These are phyloP conservation scores for Orcinus orca DNA, from an alignment of 2,113 vertebrate genomes.

Conservation along the genomic window DNA sequence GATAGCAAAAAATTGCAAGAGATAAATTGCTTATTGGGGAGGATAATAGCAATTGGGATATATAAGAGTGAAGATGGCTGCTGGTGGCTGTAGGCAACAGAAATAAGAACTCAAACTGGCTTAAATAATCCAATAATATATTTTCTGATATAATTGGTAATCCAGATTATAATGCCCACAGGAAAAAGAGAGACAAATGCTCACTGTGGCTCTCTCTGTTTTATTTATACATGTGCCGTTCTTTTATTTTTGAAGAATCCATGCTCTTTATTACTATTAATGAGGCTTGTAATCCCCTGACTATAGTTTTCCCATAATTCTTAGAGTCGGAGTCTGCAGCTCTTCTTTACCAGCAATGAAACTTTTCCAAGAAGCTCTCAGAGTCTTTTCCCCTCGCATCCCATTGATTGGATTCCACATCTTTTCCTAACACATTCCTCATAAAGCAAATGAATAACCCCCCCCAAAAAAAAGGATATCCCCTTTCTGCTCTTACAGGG, in stretches of 20 bases:
- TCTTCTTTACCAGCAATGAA: neutral
- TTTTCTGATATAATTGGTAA: neutral
- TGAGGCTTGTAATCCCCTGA: conserved; percentile 64
- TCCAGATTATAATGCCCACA: neutral
- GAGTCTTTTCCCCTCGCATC: neutral
- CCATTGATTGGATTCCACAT: neutral
- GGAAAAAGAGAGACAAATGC: neutral
- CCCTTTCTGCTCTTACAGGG: neutral
- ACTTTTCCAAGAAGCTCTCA: conserved; percentile 4
- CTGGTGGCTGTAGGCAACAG: neutral
- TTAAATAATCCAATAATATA: neutral
- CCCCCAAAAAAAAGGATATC: neutral
- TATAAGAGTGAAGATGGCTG: neutral
- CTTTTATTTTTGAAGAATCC: conserved; percentile 59
- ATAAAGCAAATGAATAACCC: neutral
- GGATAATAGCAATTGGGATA: neutral
- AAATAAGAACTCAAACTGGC: neutral
- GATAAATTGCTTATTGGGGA: neutral
- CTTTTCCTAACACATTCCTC: neutral
- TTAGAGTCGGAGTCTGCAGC: conserved; percentile 17
- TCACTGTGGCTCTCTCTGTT: neutral
- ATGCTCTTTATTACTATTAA: conserved; percentile 70
- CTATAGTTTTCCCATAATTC: conserved; percentile 58
- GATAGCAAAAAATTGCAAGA: neutral
- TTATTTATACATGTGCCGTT: conserved; percentile 43